Evolutionary conservation across 2,113 vertebrate genomes (phyloP).

Genomic region (Pan troglodytes): DNA sequence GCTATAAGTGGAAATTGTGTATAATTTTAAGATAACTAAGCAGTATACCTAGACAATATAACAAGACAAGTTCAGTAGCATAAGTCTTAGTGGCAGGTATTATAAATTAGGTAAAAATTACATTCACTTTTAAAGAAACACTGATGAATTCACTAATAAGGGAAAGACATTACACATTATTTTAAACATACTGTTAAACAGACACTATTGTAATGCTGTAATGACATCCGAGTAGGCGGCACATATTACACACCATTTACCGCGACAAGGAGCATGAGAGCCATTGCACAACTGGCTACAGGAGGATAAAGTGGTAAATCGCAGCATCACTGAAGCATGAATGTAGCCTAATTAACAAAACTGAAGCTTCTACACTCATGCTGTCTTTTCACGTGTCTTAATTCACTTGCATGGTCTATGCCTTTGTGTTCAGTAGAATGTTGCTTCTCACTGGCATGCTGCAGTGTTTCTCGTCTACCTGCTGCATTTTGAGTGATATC

Average conservation of each 20-base stretch:
- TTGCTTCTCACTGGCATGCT: background rate
- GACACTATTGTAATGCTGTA: background rate
- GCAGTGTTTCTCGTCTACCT: background rate
- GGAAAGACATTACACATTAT: background rate
- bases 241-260: background rate
- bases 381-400: background rate
- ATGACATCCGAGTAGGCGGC: background rate
- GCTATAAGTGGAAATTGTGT: background rate
- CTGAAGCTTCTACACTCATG: background rate
- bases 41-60: background rate
- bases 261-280: background rate
- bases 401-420: background rate
- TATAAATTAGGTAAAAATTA: background rate
- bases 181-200: background rate
- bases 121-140: background rate
- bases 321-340: background rate
- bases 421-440: background rate
- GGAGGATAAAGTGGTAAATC: background rate
- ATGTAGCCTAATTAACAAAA: constrained; percentile 56
- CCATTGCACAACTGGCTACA: background rate
- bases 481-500: background rate
- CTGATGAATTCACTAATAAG: background rate
- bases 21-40: background rate
- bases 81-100: background rate
- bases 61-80: background rate